phyloP scores from a whole-genome alignment of 1,140 invertebrate genomes.

The Himalopsyche phryganea region DNA sequence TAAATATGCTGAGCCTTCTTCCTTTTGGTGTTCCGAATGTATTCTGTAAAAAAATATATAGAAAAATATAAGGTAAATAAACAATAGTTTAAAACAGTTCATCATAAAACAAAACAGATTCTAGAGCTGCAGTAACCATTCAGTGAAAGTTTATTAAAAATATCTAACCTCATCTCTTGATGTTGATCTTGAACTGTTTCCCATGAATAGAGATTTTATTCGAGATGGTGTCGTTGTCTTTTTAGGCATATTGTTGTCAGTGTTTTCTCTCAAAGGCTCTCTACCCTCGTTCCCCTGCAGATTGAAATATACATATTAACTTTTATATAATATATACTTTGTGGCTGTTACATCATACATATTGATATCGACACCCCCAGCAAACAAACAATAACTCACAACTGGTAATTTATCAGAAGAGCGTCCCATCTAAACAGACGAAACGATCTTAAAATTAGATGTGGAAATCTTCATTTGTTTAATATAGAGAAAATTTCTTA shows the following conservation, averaged over 20 bases:
- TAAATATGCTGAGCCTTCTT: slow-evolving; percentile 33
- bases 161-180: slow-evolving; percentile 25
- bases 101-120: not conserved
- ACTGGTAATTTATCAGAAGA: no score
- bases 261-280: slow-evolving; percentile 37
- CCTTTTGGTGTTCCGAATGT: slow-evolving; percentile 30
- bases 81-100: not conserved
- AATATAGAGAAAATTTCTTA: no score
- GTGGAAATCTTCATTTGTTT: no score
- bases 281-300: slow-evolving; percentile 38
- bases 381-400: no score
- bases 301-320: no score
- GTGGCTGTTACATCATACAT: no score
- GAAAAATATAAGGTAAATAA: not conserved
- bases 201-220: slow-evolving; percentile 31
- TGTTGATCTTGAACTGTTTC: slow-evolving; percentile 25
- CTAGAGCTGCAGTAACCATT: not conserved
- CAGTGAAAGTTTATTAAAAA: not conserved
- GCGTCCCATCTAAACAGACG: no score
- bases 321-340: no score
- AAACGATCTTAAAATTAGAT: no score
- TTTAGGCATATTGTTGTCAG: slow-evolving; percentile 35
- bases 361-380: no score
- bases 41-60: slow-evolving; percentile 29
- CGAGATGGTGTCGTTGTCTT: slow-evolving; percentile 33